A percentile compares a stretch with the other conserved stretches of the same genome.
Evolutionary conservation across 2,113 vertebrate genomes (phyloP).

Genomic region (Mola mola): DNA sequence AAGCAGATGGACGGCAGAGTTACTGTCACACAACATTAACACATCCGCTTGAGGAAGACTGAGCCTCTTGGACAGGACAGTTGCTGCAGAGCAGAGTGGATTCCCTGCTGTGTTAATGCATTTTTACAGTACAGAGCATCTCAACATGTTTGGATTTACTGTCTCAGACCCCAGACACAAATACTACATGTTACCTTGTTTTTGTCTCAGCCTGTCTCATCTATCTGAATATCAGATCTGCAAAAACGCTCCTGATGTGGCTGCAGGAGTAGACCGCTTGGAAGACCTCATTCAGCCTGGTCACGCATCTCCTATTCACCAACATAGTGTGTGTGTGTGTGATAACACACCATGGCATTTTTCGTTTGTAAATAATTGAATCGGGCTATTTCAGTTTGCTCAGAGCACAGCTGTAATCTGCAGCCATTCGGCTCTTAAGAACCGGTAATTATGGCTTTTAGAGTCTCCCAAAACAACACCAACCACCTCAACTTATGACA

Average conservation of each 20-base stretch:
- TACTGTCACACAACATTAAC: slow-evolving; percentile 66
- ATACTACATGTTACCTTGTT: no score
- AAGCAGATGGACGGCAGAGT: slow-evolving; percentile 48
- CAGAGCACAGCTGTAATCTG: slow-evolving; percentile 71
- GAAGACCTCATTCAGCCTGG: slow-evolving; percentile 37
- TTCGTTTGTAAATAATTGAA: slow-evolving; percentile 76
- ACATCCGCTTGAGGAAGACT: slow-evolving; percentile 33
- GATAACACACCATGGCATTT: slow-evolving; percentile 67
- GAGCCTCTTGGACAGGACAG: slow-evolving; percentile 25
- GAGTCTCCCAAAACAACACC: slow-evolving; percentile 65
- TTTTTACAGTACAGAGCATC: no score
- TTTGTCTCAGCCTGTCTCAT: no score
- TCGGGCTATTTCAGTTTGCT: slow-evolving; percentile 73
- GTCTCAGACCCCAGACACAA: no score
- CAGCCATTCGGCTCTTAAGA: slow-evolving; percentile 64
- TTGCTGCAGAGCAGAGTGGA: slow-evolving; percentile 18
- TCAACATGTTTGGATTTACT: no score
- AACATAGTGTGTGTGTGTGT: slow-evolving; percentile 18
- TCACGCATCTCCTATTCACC: slow-evolving; percentile 63
- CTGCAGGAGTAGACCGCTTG: slow-evolving; percentile 36
- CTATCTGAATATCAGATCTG: no score
- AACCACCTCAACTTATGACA: slow-evolving; percentile 63
- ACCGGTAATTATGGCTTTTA: slow-evolving; percentile 73
- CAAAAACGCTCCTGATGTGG: no score
- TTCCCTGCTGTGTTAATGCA: no score